Evolutionary conservation across 2,113 vertebrate species (phyloP).

Genomic region (Halcyon senegalensis): DNA sequence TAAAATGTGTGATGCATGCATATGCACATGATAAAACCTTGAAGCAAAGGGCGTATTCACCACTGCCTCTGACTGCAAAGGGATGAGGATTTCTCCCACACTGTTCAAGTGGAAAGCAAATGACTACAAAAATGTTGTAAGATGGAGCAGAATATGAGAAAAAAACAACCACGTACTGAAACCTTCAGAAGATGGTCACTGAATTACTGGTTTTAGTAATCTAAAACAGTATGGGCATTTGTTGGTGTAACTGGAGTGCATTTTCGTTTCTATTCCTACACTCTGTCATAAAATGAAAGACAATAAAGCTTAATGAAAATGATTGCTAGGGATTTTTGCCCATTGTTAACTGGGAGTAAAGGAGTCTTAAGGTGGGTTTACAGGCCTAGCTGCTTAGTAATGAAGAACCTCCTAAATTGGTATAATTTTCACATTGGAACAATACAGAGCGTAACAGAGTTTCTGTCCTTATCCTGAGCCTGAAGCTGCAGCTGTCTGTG

Average conservation of each 20-base stretch:
- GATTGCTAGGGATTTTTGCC: not conserved
- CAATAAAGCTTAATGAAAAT: not conserved
- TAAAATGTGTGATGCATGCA: accelerated
- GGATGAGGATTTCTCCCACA: not conserved
- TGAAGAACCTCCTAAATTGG: not conserved
- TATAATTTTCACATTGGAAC: not conserved
- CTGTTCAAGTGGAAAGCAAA: not conserved
- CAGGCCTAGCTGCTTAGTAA: not conserved
- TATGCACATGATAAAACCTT: not conserved
- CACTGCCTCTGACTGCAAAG: not conserved
- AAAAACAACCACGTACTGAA: not conserved
- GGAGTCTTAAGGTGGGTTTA: not conserved
- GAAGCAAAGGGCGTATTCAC: not conserved
- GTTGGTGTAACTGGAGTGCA: not conserved
- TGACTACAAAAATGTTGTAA: not conserved
- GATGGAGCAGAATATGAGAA: not conserved
- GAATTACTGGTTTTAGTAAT: not conserved
- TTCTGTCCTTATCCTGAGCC: not conserved
- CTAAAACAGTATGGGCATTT: not conserved
- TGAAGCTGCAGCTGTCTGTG: slow-evolving; percentile 24
- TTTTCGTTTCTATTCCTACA: not conserved
- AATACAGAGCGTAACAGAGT: not conserved
- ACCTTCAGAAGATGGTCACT: not conserved
- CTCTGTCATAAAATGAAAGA: not conserved
- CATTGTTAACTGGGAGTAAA: not conserved